Evolutionary conservation across 2,113 vertebrate genomes (phyloP).

Genomic region (Suricata suricatta): DNA sequence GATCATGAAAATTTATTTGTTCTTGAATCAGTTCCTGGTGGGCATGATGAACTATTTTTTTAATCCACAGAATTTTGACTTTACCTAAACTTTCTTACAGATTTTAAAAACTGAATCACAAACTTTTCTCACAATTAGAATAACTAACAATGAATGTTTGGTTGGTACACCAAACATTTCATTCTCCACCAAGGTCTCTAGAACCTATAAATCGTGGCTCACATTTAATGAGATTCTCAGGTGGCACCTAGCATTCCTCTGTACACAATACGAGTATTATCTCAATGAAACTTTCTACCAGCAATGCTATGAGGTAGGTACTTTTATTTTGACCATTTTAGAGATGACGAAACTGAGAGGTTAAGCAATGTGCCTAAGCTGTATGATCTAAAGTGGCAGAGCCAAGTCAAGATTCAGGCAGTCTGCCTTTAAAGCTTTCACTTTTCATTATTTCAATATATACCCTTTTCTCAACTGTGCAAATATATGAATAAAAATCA

Average conservation of each 20-base stretch:
- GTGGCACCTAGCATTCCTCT: neutral
- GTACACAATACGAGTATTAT: neutral
- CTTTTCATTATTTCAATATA: neutral
- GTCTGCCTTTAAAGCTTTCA: accelerated
- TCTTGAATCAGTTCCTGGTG: neutral
- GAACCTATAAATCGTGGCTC: neutral
- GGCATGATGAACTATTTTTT: neutral
- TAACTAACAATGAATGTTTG: neutral
- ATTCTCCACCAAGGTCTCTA: neutral
- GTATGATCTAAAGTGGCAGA: neutral
- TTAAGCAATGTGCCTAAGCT: neutral
- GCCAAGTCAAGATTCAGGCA: neutral
- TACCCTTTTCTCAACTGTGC: neutral
- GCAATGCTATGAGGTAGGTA: neutral
- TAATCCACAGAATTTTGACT: neutral
- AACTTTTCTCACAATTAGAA: neutral
- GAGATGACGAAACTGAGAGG: neutral
- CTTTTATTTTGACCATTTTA: neutral
- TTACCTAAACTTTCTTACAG: neutral
- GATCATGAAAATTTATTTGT: neutral
- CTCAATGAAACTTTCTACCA: neutral
- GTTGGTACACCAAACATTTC: neutral
- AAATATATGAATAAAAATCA: neutral
- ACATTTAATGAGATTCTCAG: neutral
- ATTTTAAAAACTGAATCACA: slow-evolving; percentile 24